These are phyloP conservation scores for Sarotherodon lohbergeri DNA, from an alignment of 2,113 vertebrate genomes.

Conservation along the genomic window DNA sequence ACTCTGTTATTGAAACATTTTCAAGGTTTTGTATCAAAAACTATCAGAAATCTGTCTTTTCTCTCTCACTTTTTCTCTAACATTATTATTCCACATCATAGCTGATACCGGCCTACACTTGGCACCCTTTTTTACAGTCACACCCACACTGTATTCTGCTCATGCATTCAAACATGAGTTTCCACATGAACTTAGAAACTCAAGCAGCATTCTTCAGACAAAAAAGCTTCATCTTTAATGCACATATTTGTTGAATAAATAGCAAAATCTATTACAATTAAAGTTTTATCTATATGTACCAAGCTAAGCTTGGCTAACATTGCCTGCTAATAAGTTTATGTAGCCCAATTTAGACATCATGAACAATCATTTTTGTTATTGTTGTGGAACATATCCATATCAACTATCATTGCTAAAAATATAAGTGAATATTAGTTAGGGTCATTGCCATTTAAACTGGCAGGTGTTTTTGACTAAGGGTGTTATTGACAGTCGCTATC, in stretches of 20 bases:
- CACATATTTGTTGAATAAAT: not conserved
- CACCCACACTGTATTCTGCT: conserved; percentile 10
- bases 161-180: not conserved
- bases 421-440: not conserved
- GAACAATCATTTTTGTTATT: not conserved
- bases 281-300: not conserved
- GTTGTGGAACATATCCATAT: not conserved
- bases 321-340: not conserved
- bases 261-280: not conserved
- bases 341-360: too few relatives aligned
- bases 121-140: not conserved
- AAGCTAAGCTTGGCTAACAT: not conserved
- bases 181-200: not conserved
- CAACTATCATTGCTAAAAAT: not conserved
- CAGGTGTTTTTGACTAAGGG: too few relatives aligned
- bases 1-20: conserved; percentile 5
- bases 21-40: not conserved
- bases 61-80: not conserved
- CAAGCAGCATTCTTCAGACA: not conserved
- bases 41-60: not conserved
- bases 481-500: too few relatives aligned
- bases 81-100: conserved; percentile 15
- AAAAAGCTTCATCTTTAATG: not conserved
- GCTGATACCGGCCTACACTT: conserved; percentile 28
- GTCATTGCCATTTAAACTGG: not conserved